These are phyloP conservation scores for Congeria kusceri DNA, from an alignment of 2,888 invertebrate species.

Conservation along the genomic window DNA sequence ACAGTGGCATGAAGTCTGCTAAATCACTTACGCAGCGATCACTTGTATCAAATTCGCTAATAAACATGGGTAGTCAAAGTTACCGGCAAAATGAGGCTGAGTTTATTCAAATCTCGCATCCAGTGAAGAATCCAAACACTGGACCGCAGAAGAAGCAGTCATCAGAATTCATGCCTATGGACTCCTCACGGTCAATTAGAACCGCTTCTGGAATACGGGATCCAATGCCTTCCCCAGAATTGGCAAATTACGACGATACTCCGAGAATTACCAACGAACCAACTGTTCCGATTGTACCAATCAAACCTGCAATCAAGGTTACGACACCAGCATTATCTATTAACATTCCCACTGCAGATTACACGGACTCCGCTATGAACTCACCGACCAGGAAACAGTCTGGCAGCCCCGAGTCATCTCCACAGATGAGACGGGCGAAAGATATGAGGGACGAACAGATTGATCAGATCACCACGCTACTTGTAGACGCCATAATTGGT, in stretches of 20 bases:
- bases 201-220: conserved; percentile 59
- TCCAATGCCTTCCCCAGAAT: conserved; percentile 67
- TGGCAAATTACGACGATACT: conserved; percentile 36
- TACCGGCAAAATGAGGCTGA: conserved; percentile 68
- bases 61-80: conserved; percentile 30
- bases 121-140: conserved; percentile 69
- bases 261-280: conserved; percentile 15
- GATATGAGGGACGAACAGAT: conserved; percentile 71
- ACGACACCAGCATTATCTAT: conserved; percentile 67
- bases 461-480: conserved; percentile 71
- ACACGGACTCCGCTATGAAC: conserved; percentile 71
- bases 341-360: conserved; percentile 79
- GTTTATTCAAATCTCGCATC: conserved; percentile 79
- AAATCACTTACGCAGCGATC: conserved; percentile 48
- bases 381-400: conserved; percentile 51
- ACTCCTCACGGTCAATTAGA: conserved; percentile 25
- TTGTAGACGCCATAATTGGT: conserved; percentile 62
- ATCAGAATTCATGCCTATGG: conserved; percentile 52
- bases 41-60: conserved; percentile 45
- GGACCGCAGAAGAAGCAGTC: conserved; percentile 51
- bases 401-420: conserved; percentile 40
- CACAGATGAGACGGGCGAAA: conserved; percentile 61
- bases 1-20: conserved; percentile 54
- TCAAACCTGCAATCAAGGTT: conserved; percentile 41
- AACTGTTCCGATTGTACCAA: conserved; percentile 32